phyloP scores from a whole-genome alignment of 1,140 invertebrate species.

The Drosophila punjabiensis region DNA sequence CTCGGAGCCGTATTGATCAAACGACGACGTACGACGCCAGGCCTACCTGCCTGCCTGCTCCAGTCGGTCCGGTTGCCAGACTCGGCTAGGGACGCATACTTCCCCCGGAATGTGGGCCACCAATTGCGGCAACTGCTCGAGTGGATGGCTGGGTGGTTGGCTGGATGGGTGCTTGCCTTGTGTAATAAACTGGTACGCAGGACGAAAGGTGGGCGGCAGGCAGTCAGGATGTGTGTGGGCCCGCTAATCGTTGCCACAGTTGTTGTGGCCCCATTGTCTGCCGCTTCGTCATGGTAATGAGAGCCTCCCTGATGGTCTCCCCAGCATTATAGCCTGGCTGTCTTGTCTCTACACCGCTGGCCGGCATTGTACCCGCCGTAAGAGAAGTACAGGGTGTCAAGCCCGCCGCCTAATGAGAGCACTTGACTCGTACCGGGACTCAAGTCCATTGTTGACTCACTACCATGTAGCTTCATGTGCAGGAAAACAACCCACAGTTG shows the following conservation, averaged over 20 bases:
- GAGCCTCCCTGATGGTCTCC: neutral
- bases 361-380: constrained; percentile 14
- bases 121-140: constrained; percentile 29
- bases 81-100: constrained; percentile 27
- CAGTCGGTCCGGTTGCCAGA: constrained; percentile 1
- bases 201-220: constrained; percentile 6
- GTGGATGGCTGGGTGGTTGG: constrained; percentile 12
- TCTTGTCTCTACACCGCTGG: constrained; percentile 5
- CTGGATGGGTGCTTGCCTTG: constrained; percentile 12
- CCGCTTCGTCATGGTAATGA: constrained; percentile 69
- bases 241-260: constrained; percentile 67
- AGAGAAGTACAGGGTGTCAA: constrained; percentile 23
- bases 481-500: neutral
- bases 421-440: constrained; percentile 40
- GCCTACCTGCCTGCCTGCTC: constrained; percentile 38
- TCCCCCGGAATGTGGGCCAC: constrained; percentile 37
- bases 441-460: constrained; percentile 37
- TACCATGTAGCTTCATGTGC: neutral
- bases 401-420: constrained; percentile 42
- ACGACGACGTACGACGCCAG: constrained; percentile 50
- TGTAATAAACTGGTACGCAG: constrained; percentile 53
- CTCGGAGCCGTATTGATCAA: constrained; percentile 69
- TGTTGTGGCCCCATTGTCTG: constrained; percentile 64
- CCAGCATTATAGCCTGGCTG: neutral
- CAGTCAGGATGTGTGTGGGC: constrained; percentile 31